Percentiles rank a stretch among this genome's conserved stretches.
phyloP scores from a whole-genome alignment of 1,140 invertebrate species.

The Aradophagus sp. region DNA sequence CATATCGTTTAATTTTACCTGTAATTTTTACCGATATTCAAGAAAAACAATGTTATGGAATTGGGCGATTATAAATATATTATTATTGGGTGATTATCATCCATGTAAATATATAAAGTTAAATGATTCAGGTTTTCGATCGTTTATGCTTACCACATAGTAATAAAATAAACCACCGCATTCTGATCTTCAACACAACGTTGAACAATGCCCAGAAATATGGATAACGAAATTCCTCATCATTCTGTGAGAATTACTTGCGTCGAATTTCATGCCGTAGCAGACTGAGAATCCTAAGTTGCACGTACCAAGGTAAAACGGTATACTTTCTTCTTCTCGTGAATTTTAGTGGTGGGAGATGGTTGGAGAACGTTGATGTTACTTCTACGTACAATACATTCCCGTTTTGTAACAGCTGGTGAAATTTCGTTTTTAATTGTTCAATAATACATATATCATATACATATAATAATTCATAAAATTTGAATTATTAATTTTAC shows the following conservation, averaged over 20 bases:
- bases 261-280: conserved; percentile 38
- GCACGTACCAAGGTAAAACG: conserved; percentile 51
- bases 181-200: conserved; percentile 21
- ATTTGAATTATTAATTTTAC: too few relatives aligned
- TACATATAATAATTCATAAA: too few relatives aligned
- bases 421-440: conserved; percentile 7
- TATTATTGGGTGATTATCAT: too few relatives aligned
- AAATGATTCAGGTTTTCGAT: too few relatives aligned
- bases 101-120: too few relatives aligned
- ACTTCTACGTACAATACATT: conserved; percentile 1
- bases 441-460: too few relatives aligned
- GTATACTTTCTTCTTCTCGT: conserved; percentile 66
- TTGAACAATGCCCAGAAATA: not conserved
- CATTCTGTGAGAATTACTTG: conserved; percentile 19
- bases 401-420: conserved; percentile 4
- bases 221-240: conserved; percentile 13
- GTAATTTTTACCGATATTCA: too few relatives aligned
- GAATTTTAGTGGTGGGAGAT: conserved; percentile 52
- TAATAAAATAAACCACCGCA: conserved; percentile 49
- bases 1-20: too few relatives aligned
- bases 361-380: conserved; percentile 60
- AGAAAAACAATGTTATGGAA: too few relatives aligned
- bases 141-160: too few relatives aligned
- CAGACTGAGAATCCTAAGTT: conserved; percentile 33
- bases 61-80: too few relatives aligned